Conservation (phyloP, 2,113 vertebrate species). For the Syrmaticus mikado region DNA sequence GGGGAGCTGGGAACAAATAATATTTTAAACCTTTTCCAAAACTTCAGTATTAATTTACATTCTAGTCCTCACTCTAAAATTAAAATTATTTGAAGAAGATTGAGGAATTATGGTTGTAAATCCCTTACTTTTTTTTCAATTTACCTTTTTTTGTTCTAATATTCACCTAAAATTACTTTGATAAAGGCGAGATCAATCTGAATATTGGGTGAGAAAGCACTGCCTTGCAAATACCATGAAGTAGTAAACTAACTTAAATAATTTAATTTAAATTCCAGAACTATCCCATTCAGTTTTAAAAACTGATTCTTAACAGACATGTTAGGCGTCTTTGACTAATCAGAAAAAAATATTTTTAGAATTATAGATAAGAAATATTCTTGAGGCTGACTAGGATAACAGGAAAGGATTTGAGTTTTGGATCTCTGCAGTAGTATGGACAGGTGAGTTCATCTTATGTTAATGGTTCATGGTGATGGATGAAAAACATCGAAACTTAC, state of each 20-base stretch:
- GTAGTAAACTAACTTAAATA: background rate
- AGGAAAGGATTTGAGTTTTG: background rate
- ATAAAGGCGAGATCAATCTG: background rate
- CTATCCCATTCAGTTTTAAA: background rate
- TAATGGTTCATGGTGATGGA: too few relatives aligned
- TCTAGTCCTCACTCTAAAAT: background rate
- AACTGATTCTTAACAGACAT: background rate
- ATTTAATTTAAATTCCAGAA: background rate
- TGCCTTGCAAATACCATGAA: background rate
- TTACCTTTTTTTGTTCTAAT: background rate
- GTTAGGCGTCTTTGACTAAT: background rate
- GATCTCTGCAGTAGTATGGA: background rate
- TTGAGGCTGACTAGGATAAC: background rate
- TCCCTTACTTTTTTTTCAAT: background rate
- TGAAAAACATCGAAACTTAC: background rate
- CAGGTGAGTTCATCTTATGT: background rate
- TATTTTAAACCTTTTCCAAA: background rate
- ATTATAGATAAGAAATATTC: background rate
- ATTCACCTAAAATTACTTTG: background rate
- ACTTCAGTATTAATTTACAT: background rate
- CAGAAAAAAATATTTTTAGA: background rate
- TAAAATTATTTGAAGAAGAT: background rate
- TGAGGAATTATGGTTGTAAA: background rate
- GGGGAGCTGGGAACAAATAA: background rate
- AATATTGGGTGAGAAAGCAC: background rate